These are phyloP conservation scores for Chelon auratus DNA, from an alignment of 2,797 vertebrate species.

Conservation along the genomic window DNA sequence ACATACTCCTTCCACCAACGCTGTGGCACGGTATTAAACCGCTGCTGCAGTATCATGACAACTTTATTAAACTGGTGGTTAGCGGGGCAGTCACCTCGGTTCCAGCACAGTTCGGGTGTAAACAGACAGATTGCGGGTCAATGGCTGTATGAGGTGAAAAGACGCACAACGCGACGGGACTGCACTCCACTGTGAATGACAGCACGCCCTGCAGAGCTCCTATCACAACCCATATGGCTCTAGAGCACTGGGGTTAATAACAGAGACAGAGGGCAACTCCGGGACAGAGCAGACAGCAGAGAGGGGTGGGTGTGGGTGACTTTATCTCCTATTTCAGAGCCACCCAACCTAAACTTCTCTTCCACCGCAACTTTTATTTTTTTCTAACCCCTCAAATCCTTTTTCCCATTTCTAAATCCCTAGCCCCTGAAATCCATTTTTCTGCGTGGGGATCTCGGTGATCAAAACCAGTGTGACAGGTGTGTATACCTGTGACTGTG, in stretches of 20 bases:
- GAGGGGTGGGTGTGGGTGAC: conserved; percentile 8
- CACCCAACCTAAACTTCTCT: conserved; percentile 19
- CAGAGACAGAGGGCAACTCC: conserved; percentile 51
- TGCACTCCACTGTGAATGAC: conserved; percentile 23
- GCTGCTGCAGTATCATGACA: background rate
- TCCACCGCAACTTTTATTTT: conserved; percentile 14
- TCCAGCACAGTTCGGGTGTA: conserved; percentile 12
- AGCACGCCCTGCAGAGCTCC: conserved; percentile 39
- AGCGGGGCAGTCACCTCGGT: conserved; percentile 15
- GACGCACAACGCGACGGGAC: conserved; percentile 23
- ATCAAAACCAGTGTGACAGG: conserved; percentile 42
- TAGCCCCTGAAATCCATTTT: conserved; percentile 71
- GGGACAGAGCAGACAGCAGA: conserved; percentile 34
- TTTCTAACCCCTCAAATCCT: conserved; percentile 39
- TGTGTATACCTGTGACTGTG: conserved; percentile 31
- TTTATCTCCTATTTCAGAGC: conserved; percentile 67
- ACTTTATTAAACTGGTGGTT: conserved; percentile 9
- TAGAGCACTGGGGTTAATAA: conserved; percentile 68
- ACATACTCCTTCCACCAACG: background rate
- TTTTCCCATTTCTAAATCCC: conserved; percentile 63
- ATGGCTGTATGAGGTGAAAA: conserved; percentile 3
- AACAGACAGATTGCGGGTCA: conserved; percentile 14
- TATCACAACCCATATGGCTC: conserved; percentile 60
- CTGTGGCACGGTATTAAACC: background rate
- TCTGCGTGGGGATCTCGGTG: conserved; percentile 30